Base-by-base conservation (phyloP, 2,113 vertebrate species). In the Archocentrus centrarchus region DNA sequence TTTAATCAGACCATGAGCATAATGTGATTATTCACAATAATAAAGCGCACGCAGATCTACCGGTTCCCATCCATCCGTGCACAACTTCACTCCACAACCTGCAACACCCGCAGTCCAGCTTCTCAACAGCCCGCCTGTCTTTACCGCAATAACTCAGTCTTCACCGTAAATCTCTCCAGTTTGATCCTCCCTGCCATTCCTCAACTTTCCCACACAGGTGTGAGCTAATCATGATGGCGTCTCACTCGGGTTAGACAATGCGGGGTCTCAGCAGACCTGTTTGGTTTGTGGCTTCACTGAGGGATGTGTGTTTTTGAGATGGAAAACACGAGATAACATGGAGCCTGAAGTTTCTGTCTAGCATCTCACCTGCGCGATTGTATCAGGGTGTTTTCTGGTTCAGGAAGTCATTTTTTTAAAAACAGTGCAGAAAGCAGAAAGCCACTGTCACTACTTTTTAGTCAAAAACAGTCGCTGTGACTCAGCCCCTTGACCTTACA, bases 181-280 rank as follows among this genome's bases (percentile, higher is more conserved):
- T n/a, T 66, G 86, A 89, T 62, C 78, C 87, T 83, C 66, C 35
- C 39, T 59, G 89, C 88, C 89, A 73, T 88, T 84, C 85, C 78
- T 89, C 82, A 88, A 81, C 80, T 88, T 91, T 93, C 82, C 81
- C 89, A 94, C 85, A 79, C 89, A 93, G 93, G 93, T 92, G 93
- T 86, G 87, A 94, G 84, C 86, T 85, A 88, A 91, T 93, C 92
- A 91, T 90, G 63, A n/a, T 11, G 60, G 86, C 80, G 91, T 94
- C 92, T 89, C 88, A 73, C 83, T 89, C 64, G 18, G 68, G 75
- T 87, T 79, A 84, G 89, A 94, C 89, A 88, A 92, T 93, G 91
- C 80, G 55, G 92, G 87, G 81, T 80, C 90, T 93, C 81, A 87
- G 79, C 92, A 80, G 88, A 93, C 92, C 93, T 90, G 92, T 93